Evolutionary conservation across 2,113 vertebrate genomes (phyloP).

Genomic region (Notiomystis cincta): DNA sequence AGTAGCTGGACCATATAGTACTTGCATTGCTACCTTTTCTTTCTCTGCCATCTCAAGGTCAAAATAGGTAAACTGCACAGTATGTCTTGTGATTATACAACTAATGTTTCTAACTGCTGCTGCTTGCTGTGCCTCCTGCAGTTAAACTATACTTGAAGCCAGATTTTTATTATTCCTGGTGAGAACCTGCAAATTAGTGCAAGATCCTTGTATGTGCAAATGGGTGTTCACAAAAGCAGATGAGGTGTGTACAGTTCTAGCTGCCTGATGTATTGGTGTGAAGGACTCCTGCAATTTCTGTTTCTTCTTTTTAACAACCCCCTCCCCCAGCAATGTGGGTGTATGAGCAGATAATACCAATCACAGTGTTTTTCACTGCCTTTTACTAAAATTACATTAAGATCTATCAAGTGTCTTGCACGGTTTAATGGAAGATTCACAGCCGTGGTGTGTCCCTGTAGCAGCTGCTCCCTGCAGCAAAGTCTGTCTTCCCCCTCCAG

Average conservation of each 20-base stretch:
- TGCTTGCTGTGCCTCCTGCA: not conserved
- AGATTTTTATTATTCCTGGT: not conserved
- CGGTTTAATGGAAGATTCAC: not conserved
- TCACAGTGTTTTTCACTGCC: not conserved
- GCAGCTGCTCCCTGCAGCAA: not conserved
- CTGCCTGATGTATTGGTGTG: not conserved
- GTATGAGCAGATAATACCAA: not conserved
- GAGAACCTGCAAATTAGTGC: not conserved
- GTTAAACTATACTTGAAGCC: not conserved
- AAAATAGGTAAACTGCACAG: constrained; percentile 6
- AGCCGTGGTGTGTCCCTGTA: not conserved
- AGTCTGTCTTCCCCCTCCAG: rapidly evolving
- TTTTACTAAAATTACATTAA: not conserved
- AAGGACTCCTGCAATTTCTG: not conserved
- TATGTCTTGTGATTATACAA: not conserved
- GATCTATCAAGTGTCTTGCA: not conserved
- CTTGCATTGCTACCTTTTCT: not conserved
- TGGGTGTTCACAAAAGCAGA: not conserved
- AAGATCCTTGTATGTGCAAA: not conserved
- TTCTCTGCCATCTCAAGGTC: constrained; percentile 35
- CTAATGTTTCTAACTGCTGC: not conserved
- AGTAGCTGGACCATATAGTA: not conserved
- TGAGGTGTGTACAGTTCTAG: not conserved
- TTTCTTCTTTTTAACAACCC: not conserved
- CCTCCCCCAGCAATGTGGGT: not conserved